phyloP scores from a whole-genome alignment of 2,888 invertebrate species.

The Hydriomena furcata region DNA sequence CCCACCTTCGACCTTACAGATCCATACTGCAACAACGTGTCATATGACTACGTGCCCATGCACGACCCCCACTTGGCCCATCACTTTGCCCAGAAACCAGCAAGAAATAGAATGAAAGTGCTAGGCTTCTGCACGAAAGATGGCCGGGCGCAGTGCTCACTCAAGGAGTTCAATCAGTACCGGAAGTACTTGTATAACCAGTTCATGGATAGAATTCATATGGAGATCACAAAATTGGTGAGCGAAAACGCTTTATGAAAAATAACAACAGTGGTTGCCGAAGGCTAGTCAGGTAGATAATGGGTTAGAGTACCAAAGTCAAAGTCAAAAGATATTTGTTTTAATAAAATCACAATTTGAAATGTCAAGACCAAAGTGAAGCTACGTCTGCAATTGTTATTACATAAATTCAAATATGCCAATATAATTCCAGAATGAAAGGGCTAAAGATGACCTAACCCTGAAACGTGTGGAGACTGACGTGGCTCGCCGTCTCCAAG shows the following conservation, averaged over 20 bases:
- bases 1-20: slow-evolving; percentile 73
- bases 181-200: slow-evolving; percentile 83
- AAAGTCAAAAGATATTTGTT: too few species aligned
- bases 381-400: too few species aligned
- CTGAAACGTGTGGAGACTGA: slow-evolving; percentile 67
- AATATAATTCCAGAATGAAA: slow-evolving; percentile 63
- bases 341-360: too few species aligned
- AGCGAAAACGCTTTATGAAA: slow-evolving; percentile 20
- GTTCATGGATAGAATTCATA: slow-evolving; percentile 80
- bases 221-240: slow-evolving; percentile 67
- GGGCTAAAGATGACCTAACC: slow-evolving; percentile 67
- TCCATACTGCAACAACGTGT: slow-evolving; percentile 73
- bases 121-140: slow-evolving; percentile 83
- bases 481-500: slow-evolving; percentile 55
- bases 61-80: slow-evolving; percentile 83
- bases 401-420: too few species aligned
- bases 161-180: slow-evolving; percentile 86
- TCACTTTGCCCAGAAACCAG: slow-evolving; percentile 72
- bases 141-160: slow-evolving; percentile 84
- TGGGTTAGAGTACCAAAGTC: too few species aligned
- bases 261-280: background rate
- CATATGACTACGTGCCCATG: slow-evolving; percentile 82
- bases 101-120: slow-evolving; percentile 67
- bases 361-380: too few species aligned
- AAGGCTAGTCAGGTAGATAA: too few species aligned